Conservation (phyloP, 2,888 invertebrate genomes). For the Drosophila diplacantha region DNA sequence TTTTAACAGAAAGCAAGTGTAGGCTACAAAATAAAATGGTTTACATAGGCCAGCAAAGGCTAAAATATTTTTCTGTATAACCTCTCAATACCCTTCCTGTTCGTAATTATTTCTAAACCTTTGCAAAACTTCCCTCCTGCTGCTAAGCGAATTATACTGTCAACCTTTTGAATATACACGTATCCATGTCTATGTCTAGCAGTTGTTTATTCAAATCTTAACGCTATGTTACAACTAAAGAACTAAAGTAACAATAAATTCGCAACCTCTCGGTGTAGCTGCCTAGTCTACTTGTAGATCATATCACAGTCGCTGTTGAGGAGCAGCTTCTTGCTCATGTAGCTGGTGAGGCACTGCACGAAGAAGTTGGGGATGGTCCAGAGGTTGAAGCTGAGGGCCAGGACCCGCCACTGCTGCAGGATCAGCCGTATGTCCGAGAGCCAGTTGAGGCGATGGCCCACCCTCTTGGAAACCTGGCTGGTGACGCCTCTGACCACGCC, state of each 20-base stretch:
- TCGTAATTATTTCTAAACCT: neutral
- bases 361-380: constrained; percentile 72
- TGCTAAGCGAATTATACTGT: constrained; percentile 6
- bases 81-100: neutral
- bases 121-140: neutral
- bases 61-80: neutral
- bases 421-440: constrained; percentile 50
- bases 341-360: constrained; percentile 62
- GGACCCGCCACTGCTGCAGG: constrained; percentile 51
- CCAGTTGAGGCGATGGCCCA: constrained; percentile 59
- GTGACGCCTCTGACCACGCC: constrained; percentile 56
- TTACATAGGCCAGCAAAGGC: no score
- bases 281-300: constrained; percentile 63
- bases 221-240: constrained; percentile 27
- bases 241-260: constrained; percentile 52
- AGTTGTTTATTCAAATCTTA: constrained; percentile 48
- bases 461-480: constrained; percentile 44
- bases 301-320: constrained; percentile 75
- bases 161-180: constrained; percentile 19
- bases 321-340: constrained; percentile 66
- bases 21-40: neutral
- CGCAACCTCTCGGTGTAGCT: constrained; percentile 48
- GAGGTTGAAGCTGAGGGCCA: constrained; percentile 59
- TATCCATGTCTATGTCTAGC: constrained; percentile 49
- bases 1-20: neutral